Evolutionary conservation across 2,113 vertebrate species (phyloP).

Genomic region (Leptosomus discolor): DNA sequence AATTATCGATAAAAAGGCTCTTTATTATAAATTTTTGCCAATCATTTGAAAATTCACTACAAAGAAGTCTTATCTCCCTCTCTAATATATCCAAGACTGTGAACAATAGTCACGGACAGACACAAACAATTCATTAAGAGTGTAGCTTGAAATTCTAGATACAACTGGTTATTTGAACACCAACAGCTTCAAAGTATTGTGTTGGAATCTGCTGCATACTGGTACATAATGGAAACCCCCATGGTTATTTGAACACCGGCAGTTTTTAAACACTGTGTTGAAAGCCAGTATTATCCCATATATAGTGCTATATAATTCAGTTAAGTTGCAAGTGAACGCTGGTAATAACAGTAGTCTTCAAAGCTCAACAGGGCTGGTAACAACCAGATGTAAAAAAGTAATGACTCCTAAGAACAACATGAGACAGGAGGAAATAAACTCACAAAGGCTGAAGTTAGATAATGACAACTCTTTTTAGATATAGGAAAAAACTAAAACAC

Average conservation of each 20-base stretch:
- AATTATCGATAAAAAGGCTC: background rate
- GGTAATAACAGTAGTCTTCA: constrained; percentile 15
- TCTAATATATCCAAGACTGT: background rate
- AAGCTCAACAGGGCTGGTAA: constrained; percentile 7
- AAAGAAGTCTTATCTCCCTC: background rate
- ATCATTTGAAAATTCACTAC: background rate
- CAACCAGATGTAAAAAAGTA: background rate
- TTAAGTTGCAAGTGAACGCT: background rate
- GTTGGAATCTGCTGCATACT: background rate
- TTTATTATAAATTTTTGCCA: background rate
- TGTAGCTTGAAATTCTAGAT: background rate
- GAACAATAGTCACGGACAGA: background rate
- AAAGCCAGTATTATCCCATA: constrained; percentile 23
- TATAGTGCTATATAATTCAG: background rate
- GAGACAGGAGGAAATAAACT: background rate
- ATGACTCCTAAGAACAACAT: background rate
- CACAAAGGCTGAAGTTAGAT: background rate
- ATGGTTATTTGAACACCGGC: background rate
- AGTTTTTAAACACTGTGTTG: constrained; percentile 12
- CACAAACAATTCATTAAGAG: background rate
- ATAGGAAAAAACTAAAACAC: background rate
- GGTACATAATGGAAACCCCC: background rate
- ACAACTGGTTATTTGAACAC: constrained; percentile 14
- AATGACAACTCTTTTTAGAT: background rate
- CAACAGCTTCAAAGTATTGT: constrained; percentile 19